These are phyloP conservation scores for Eristalinus aeneus DNA, from an alignment of 2,888 invertebrate genomes.

Conservation along the genomic window DNA sequence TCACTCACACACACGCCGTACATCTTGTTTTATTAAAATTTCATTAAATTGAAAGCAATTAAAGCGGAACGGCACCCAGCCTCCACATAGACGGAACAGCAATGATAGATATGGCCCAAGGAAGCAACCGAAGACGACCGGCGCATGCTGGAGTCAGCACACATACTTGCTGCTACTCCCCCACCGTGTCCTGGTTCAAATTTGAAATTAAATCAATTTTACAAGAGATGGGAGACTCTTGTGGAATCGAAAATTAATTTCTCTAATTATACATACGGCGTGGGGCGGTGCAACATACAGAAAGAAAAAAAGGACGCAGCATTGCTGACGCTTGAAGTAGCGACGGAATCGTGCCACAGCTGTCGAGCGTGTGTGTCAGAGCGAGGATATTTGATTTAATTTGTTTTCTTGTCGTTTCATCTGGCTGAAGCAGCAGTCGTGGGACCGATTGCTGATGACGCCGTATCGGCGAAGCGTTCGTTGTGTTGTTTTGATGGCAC, in stretches of 20 bases:
- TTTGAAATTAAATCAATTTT: conserved; percentile 65
- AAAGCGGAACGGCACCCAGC: conserved; percentile 72
- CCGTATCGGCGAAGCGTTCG: neutral
- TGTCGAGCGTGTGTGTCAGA: neutral
- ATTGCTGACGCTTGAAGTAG: neutral
- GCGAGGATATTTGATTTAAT: conserved; percentile 53
- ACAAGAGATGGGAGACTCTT: conserved; percentile 38
- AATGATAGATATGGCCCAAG: conserved; percentile 1
- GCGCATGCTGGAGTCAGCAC: neutral
- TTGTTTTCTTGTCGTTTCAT: conserved; percentile 6
- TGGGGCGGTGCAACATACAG: neutral
- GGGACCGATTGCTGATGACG: conserved; percentile 35
- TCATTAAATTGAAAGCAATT: conserved; percentile 79
- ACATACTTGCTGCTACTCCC: neutral
- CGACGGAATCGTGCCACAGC: neutral
- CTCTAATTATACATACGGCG: conserved; percentile 37
- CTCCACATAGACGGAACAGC: conserved; percentile 20
- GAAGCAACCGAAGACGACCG: neutral
- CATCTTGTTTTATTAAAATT: conserved; percentile 77
- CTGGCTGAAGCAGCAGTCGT: conserved; percentile 39
- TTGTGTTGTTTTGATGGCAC: neutral
- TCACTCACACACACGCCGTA: neutral
- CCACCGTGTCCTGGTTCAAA: conserved; percentile 19
- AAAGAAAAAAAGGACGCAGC: neutral
- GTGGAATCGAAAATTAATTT: conserved; percentile 62